Evolutionary conservation across 2,888 invertebrate genomes (phyloP).

Genomic region (Hemaris fuciformis): DNA sequence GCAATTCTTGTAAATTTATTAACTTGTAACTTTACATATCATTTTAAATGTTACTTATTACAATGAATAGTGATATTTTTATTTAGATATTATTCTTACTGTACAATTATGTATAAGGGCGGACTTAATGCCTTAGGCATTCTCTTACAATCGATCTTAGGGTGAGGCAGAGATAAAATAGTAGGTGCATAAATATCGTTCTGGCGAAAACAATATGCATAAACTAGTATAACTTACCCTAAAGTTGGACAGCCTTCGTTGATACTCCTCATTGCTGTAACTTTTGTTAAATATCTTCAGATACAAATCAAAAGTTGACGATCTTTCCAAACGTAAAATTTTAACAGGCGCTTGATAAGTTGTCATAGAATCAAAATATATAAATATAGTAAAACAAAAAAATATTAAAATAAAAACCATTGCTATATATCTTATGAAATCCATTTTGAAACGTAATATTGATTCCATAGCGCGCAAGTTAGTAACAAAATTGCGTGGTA

Average conservation of each 20-base stretch:
- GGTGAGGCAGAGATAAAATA: too few species aligned
- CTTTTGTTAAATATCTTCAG: slow-evolving; percentile 35
- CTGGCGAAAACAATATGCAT: too few species aligned
- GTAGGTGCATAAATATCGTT: too few species aligned
- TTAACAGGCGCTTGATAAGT: background rate
- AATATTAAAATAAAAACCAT: background rate
- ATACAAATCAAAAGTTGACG: slow-evolving; percentile 27
- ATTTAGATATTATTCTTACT: too few species aligned
- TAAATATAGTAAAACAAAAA: background rate
- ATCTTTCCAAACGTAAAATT: background rate
- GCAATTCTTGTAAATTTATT: too few species aligned
- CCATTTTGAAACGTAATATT: background rate
- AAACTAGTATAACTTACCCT: slow-evolving; percentile 33
- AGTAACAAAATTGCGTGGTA: background rate
- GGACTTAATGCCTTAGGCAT: too few species aligned
- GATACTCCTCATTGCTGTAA: slow-evolving; percentile 31
- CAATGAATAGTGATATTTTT: too few species aligned
- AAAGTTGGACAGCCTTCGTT: slow-evolving; percentile 33
- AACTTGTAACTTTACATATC: too few species aligned
- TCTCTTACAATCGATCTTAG: too few species aligned
- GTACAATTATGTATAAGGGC: too few species aligned
- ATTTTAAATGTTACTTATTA: too few species aligned
- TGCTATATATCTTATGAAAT: background rate
- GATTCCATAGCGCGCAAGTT: background rate
- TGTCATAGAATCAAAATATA: background rate